phyloP scores from a whole-genome alignment of 2,797 vertebrate species.

The Euthynnus affinis region DNA sequence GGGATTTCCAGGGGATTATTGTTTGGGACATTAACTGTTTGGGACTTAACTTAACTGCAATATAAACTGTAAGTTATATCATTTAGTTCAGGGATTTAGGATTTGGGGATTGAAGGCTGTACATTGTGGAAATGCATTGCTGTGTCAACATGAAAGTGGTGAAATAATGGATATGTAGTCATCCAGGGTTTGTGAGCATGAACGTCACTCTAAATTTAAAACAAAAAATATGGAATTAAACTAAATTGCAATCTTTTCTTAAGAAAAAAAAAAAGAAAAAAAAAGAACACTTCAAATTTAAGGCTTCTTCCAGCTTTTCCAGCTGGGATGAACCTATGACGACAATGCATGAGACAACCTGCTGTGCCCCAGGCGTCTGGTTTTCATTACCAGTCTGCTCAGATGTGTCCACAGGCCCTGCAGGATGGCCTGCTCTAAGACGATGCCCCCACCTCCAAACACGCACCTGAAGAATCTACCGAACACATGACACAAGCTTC shows the following conservation, averaged over 20 bases:
- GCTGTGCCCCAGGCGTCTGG: slow-evolving; percentile 39
- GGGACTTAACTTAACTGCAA: no score
- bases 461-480: slow-evolving; percentile 37
- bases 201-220: slow-evolving; percentile 16
- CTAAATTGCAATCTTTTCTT: neutral
- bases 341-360: slow-evolving; percentile 42
- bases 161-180: slow-evolving; percentile 2
- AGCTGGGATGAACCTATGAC: slow-evolving; percentile 11
- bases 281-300: neutral
- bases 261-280: neutral
- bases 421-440: slow-evolving; percentile 23
- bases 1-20: slow-evolving; percentile 28
- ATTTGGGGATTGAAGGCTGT: slow-evolving; percentile 5
- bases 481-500: slow-evolving; percentile 27
- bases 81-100: slow-evolving; percentile 5
- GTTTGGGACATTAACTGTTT: slow-evolving; percentile 12
- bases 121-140: neutral
- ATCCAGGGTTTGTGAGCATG: neutral
- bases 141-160: neutral
- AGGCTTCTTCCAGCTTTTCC: slow-evolving; percentile 4
- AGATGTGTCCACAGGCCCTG: slow-evolving; percentile 33
- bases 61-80: slow-evolving; percentile 9
- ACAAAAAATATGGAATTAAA: slow-evolving; percentile 5
- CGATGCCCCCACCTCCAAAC: slow-evolving; percentile 1
- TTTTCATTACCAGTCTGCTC: slow-evolving; percentile 54